A percentile compares a stretch with the other conserved stretches of the same genome.
Evolutionary conservation across 2,888 invertebrate species (phyloP).

Genomic region (Melinopterus prodromus): DNA sequence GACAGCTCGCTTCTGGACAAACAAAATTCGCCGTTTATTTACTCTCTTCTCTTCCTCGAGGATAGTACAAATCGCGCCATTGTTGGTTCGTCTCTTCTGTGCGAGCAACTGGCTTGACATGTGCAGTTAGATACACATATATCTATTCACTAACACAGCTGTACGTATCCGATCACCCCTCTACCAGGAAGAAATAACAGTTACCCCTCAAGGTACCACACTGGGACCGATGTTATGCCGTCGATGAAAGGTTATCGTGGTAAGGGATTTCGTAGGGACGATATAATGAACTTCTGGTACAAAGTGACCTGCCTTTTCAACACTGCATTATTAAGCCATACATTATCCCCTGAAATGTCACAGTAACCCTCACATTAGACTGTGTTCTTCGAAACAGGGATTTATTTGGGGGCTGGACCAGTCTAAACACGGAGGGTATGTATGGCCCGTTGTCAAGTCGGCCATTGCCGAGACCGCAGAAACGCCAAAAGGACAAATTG

Average conservation of each 20-base stretch:
- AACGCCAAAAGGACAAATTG: constrained; percentile 5
- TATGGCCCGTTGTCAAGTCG: constrained; percentile 10
- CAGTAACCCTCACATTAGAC: constrained; percentile 54
- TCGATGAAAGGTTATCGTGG: neutral
- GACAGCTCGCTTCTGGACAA: constrained; percentile 4
- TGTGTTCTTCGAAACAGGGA: constrained; percentile 38
- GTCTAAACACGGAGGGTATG: neutral
- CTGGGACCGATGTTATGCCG: constrained; percentile 7
- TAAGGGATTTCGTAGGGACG: constrained; percentile 49
- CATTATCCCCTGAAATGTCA: constrained; percentile 59
- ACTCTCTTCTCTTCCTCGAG: neutral
- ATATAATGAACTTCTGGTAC: constrained; percentile 61
- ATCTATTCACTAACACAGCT: constrained; percentile 17
- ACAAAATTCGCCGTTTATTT: neutral
- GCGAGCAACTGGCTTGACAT: neutral
- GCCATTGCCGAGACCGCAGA: constrained; percentile 19
- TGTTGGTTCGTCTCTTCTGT: neutral
- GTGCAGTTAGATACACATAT: constrained; percentile 4
- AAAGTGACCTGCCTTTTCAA: constrained; percentile 63
- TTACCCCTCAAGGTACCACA: constrained; percentile 4
- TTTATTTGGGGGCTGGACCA: constrained; percentile 16
- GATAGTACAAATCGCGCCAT: neutral
- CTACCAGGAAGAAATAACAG: neutral
- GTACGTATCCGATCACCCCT: constrained; percentile 10
- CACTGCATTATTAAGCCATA: constrained; percentile 62